A percentile compares a stretch with the other conserved stretches of the same genome.
Conservation (phyloP, 1,140 invertebrate species). For the Brachionus rubens region DNA sequence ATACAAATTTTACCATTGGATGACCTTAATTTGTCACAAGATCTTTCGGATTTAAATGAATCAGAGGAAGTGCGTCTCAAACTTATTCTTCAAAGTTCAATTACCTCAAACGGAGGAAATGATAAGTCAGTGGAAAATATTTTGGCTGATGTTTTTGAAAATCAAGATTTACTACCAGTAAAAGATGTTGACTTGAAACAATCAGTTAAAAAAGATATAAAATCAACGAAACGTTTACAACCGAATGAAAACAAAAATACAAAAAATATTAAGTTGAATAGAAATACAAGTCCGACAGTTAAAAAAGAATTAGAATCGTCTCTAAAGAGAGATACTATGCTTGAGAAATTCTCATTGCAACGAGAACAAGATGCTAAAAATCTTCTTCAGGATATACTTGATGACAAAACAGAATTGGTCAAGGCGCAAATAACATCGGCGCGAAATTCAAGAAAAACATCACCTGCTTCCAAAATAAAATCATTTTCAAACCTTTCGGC, state of each 20-base stretch:
- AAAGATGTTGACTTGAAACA: too few species aligned
- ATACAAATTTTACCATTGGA: background rate
- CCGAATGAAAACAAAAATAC: too few species aligned
- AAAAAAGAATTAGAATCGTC: background rate
- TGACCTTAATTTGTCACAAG: background rate
- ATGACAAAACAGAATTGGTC: background rate
- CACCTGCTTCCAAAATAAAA: background rate
- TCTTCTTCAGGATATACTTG: slow-evolving; percentile 5
- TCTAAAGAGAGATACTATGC: slow-evolving; percentile 1
- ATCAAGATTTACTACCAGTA: too few species aligned
- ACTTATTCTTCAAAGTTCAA: background rate
- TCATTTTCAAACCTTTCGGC: too few species aligned
- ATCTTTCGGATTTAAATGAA: background rate
- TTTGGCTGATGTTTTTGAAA: too few species aligned
- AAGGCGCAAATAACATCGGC: background rate
- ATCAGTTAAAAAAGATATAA: too few species aligned
- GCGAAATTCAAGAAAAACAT: background rate
- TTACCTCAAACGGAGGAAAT: too few species aligned
- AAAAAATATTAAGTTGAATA: too few species aligned
- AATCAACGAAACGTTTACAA: too few species aligned
- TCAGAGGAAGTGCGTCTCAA: background rate
- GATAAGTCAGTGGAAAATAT: too few species aligned
- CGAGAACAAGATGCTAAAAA: slow-evolving; percentile 26
- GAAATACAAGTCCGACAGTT: background rate
- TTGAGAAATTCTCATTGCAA: background rate